Percentiles rank a stretch among this genome's conserved stretches.
phyloP scores from a whole-genome alignment of 2,113 vertebrate species.

The Mirounga angustirostris region DNA sequence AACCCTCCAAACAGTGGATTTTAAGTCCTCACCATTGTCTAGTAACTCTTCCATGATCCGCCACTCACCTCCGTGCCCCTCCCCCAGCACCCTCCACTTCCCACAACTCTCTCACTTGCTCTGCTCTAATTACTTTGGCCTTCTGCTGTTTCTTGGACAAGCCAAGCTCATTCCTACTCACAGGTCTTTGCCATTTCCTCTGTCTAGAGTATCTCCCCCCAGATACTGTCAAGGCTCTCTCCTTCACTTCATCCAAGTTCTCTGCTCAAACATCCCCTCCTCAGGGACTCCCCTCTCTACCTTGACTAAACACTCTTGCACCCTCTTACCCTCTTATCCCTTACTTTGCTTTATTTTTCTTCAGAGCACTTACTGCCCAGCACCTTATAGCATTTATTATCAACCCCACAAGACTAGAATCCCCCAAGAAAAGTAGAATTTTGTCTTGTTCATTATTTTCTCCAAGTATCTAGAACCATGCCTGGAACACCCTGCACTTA shows the following conservation, averaged over 20 bases:
- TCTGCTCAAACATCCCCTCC: not conserved
- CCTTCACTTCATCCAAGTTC: not conserved
- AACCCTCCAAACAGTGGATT: not conserved
- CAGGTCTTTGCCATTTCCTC: not conserved
- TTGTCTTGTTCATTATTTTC: not conserved
- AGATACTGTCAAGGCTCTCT: not conserved
- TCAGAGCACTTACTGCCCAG: not conserved
- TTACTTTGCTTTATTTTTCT: constrained; percentile 24
- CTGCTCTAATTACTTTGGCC: not conserved
- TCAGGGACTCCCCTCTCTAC: not conserved
- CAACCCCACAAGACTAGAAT: not conserved
- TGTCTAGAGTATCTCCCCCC: not conserved
- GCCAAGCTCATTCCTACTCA: not conserved
- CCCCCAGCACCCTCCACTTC: not conserved
- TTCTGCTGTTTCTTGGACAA: not conserved
- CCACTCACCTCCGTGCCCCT: not conserved
- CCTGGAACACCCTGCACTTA: not conserved
- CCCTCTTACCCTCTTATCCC: not conserved
- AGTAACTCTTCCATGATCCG: not conserved
- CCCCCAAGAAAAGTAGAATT: not conserved
- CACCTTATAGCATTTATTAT: not conserved
- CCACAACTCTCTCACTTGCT: not conserved
- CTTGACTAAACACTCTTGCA: not conserved
- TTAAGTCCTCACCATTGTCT: not conserved
- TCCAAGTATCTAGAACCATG: not conserved